phyloP scores from a whole-genome alignment of 2,113 vertebrate species.

The Phasianus colchicus region DNA sequence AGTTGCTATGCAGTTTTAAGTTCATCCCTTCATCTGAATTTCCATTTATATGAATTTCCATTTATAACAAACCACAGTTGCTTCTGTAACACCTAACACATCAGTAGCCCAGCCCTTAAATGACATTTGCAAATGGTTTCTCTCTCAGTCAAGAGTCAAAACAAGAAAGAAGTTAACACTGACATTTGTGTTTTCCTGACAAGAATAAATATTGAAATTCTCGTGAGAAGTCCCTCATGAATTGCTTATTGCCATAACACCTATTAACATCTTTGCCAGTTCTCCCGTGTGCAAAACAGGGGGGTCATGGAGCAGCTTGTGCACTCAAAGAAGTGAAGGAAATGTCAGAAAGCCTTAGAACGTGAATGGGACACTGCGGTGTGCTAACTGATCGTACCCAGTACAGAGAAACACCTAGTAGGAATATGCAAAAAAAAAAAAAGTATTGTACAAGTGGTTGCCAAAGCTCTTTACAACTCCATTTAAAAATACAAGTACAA shows the following conservation, averaged over 20 bases:
- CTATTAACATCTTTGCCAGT: not conserved
- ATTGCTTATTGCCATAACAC: not conserved
- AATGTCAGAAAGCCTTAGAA: not conserved
- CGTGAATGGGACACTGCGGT: fast-evolving
- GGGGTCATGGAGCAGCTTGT: not conserved
- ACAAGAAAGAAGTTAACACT: not conserved
- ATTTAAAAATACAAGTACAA: not conserved
- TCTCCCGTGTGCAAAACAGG: not conserved
- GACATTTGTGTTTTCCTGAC: not conserved
- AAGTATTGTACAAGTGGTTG: not conserved
- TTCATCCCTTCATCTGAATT: constrained; percentile 13
- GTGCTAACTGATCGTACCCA: not conserved
- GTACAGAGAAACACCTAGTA: not conserved
- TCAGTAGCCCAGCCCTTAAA: not conserved
- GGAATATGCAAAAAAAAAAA: not conserved
- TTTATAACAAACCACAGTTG: constrained; percentile 28
- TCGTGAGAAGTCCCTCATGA: not conserved
- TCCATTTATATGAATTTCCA: constrained; percentile 49
- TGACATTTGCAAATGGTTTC: not conserved
- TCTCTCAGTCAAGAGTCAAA: not conserved
- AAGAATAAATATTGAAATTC: not conserved
- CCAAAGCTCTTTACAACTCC: not conserved
- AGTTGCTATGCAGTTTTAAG: constrained; percentile 44
- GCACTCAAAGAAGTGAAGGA: not conserved
- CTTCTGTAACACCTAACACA: not conserved